phyloP scores from a whole-genome alignment of 2,113 vertebrate genomes.

The Poeciliopsis retropinna region DNA sequence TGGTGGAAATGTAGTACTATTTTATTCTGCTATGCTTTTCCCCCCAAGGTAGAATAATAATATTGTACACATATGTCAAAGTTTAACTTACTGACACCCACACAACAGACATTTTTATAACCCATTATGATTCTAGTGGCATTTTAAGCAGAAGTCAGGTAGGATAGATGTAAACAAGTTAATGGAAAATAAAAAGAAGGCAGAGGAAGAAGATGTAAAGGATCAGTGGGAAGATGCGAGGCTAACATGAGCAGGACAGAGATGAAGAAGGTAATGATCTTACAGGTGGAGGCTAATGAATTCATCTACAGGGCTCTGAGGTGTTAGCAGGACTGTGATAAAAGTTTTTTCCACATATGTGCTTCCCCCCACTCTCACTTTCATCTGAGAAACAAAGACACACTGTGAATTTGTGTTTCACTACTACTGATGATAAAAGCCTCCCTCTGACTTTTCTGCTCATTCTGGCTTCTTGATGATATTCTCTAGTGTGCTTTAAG shows the following conservation, averaged over 20 bases:
- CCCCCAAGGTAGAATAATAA: background rate
- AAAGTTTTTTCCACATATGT: constrained; percentile 20
- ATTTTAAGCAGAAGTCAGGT: constrained; percentile 1
- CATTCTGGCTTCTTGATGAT: background rate
- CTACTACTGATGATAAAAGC: constrained; percentile 30
- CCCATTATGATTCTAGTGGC: background rate
- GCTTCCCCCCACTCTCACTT: background rate
- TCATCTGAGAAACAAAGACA: constrained; percentile 50
- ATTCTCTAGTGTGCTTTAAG: background rate
- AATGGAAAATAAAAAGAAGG: background rate
- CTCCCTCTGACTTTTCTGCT: constrained; percentile 18
- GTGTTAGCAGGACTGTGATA: constrained; percentile 40
- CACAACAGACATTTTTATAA: background rate
- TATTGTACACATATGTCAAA: background rate
- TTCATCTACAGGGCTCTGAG: constrained; percentile 40
- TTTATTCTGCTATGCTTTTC: background rate
- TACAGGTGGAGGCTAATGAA: constrained; percentile 59
- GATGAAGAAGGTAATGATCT: constrained; percentile 47
- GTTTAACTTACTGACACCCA: constrained; percentile 1
- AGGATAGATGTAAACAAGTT: constrained; percentile 9
- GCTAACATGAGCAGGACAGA: constrained; percentile 9
- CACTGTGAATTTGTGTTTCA: constrained; percentile 33
- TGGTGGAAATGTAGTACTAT: background rate
- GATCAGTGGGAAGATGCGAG: background rate
- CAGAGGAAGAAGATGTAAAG: background rate